Base-by-base conservation (phyloP, 2,113 vertebrate species). In the Microcebus tavaratra region DNA sequence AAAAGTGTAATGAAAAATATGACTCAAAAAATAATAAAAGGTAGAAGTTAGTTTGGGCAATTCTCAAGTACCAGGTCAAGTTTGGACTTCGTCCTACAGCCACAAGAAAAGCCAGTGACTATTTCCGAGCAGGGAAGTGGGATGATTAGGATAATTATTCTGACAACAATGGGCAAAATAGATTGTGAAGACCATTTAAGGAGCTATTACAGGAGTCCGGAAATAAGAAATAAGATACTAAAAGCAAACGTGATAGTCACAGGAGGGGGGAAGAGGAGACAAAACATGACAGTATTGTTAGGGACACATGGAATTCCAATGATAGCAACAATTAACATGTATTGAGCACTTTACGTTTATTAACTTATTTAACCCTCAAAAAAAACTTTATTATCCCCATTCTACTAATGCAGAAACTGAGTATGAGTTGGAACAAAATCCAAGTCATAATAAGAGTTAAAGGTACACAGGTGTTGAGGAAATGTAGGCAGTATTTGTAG, bases 1-100 rank as follows among this genome's bases (percentile, higher is more conserved):
- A 94, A 82, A 88, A 48, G 27, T 75, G 6, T 90, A 92, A 42
- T 90, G 61, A 67, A 93, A 95, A 93, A 36, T 91, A 63, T 65
- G 59, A 76, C 31, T 95, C n/a, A 48, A 76, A 90, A 89, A 91
- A 29, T 85, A 86, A 61, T 45, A 45, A 94, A 59, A 48, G 8
- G 29, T 50, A 73, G 23, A 93, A 85, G 73, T 75, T 88, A 85
- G 8, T 81, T 55, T 91, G 57, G 31, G 9, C 25, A 86, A 10
- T 50, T 70, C 70, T 70, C 20, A 88, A 94, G 61, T 82, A 45
- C 48, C 59, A 78, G 39, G 59, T 81, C 84, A 72, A 48, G 29
- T 50, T 82, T 67, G 36, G 13, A 78, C 80, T 82, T 73, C 23
- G 29, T 73, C 53, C 67, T 68, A 0, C 45, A 83, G 15, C 61